A percentile compares a stretch with the other conserved stretches of the same genome.
Conservation (phyloP, 2,113 vertebrate genomes). For the Alethe diademata region DNA sequence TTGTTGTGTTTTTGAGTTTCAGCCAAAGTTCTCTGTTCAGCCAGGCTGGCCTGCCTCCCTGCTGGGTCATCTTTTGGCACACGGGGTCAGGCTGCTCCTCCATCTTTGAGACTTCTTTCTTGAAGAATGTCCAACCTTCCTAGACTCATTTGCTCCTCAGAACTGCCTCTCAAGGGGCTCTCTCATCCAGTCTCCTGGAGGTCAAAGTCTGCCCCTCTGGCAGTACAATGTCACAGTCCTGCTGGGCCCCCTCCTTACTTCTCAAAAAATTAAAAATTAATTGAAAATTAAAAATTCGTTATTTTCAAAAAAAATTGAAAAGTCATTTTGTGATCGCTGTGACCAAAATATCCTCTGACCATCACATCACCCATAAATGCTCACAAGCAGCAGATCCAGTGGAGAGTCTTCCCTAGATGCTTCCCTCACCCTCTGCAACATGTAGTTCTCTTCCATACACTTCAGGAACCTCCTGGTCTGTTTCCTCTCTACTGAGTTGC, state of each 20-base stretch:
- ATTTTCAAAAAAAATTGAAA: background rate
- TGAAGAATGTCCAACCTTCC: background rate
- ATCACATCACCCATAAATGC: too few relatives aligned
- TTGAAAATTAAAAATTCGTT: background rate
- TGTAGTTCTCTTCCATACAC: background rate
- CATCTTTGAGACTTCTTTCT: background rate
- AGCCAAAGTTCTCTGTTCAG: background rate
- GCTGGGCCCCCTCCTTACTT: accelerated
- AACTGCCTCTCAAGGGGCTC: background rate
- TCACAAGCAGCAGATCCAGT: background rate
- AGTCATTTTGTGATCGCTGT: background rate
- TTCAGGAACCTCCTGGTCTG: background rate
- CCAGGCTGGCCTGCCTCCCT: background rate
- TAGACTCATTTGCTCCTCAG: background rate
- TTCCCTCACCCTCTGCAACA: background rate
- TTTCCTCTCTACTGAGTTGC: background rate
- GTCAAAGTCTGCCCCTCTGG: background rate
- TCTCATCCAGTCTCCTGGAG: background rate
- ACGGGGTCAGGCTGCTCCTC: background rate
- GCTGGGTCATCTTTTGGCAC: background rate
- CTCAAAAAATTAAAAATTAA: background rate
- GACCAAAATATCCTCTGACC: background rate
- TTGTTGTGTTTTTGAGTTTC: background rate
- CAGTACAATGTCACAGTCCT: background rate
- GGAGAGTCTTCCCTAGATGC: background rate